Evolutionary conservation across 2,113 vertebrate genomes (phyloP).

Genomic region (Mesocricetus auratus): DNA sequence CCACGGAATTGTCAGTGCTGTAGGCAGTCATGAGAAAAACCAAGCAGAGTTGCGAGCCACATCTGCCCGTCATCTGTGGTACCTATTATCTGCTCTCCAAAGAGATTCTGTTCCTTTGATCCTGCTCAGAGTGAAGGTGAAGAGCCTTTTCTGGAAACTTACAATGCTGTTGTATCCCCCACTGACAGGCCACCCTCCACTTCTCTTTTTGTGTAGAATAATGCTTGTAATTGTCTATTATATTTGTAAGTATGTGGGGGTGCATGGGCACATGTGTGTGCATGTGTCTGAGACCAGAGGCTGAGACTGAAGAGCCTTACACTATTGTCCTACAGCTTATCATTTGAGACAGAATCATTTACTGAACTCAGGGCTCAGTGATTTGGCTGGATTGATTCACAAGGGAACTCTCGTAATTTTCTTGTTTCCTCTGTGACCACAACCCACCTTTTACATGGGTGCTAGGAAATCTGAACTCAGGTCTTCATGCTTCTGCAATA

Average conservation of each 20-base stretch:
- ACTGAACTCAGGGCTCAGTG: background rate
- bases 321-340: background rate
- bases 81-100: background rate
- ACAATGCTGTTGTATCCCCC: background rate
- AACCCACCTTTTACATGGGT: background rate
- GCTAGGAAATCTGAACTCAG: background rate
- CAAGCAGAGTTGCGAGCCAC: background rate
- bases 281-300: background rate
- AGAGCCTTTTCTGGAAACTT: slow-evolving; percentile 5
- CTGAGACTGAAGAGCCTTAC: background rate
- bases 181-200: background rate
- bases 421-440: background rate
- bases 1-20: background rate
- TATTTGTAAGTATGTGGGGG: too few relatives aligned
- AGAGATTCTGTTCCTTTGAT: background rate
- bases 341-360: background rate
- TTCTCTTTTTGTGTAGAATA: background rate
- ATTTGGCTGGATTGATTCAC: background rate
- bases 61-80: slow-evolving; percentile 46
- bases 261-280: background rate
- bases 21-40: background rate
- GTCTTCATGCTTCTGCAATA: background rate
- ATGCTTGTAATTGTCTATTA: background rate
- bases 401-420: background rate
- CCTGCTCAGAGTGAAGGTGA: background rate